Evolutionary conservation across 2,797 vertebrate species (phyloP).

Genomic region (Anguilla anguilla): DNA sequence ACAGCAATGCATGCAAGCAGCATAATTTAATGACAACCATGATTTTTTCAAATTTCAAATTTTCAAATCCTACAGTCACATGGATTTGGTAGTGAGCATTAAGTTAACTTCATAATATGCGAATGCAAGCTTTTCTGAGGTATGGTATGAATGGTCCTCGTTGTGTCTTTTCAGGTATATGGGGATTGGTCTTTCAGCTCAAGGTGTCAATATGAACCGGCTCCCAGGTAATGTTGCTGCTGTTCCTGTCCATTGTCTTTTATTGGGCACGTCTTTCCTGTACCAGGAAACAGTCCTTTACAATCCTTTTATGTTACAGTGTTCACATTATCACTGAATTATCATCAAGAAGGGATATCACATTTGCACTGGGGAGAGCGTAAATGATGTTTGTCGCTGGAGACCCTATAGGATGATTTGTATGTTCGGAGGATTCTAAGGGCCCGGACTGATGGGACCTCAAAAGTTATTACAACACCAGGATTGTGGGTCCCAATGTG

Average conservation of each 20-base stretch:
- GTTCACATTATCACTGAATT: not conserved
- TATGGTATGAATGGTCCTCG: not conserved
- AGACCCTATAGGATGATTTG: not conserved
- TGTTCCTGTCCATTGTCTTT: slow-evolving; percentile 3
- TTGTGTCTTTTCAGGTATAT: slow-evolving; percentile 84
- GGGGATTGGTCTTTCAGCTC: slow-evolving; percentile 98
- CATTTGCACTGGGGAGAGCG: not conserved
- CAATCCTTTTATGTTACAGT: not conserved
- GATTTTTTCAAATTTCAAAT: not conserved
- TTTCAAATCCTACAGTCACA: not conserved
- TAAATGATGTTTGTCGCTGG: not conserved
- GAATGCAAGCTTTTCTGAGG: not conserved
- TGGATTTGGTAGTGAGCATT: not conserved
- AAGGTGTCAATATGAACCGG: slow-evolving; percentile 99
- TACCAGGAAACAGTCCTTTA: not conserved
- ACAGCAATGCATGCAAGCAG: not conserved
- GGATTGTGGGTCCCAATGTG: too few relatives aligned
- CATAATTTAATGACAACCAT: not conserved
- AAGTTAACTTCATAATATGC: not conserved
- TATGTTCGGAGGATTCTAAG: too few relatives aligned
- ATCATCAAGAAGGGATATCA: not conserved
- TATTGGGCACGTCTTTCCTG: not conserved
- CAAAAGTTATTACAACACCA: too few relatives aligned
- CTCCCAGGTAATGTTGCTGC: slow-evolving; percentile 84
- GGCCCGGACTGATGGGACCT: too few relatives aligned